A percentile compares a stretch with the other conserved stretches of the same genome.
These are phyloP conservation scores for Chrysodeixis includens DNA, from an alignment of 2,888 invertebrate species.

Conservation along the genomic window DNA sequence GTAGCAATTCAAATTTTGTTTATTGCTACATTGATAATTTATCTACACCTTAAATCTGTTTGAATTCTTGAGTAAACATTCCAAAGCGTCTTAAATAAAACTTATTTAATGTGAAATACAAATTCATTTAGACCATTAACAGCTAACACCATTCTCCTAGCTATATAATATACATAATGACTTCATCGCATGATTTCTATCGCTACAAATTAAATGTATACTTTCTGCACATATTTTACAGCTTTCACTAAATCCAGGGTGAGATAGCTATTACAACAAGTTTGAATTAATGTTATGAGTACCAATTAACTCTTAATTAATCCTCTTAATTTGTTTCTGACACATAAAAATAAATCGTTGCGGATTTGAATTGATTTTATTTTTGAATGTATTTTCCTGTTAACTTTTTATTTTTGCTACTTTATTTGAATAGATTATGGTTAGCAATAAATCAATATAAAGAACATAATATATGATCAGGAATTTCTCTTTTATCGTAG, in stretches of 20 bases:
- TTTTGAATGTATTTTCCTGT: conserved; percentile 25
- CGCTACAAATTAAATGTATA: conserved; percentile 25
- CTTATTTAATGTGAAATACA: background rate
- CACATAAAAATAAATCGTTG: conserved; percentile 18
- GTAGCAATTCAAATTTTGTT: background rate
- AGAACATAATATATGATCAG: conserved; percentile 3
- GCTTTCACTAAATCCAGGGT: conserved; percentile 54
- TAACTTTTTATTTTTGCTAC: conserved; percentile 20
- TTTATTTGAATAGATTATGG: conserved; percentile 3
- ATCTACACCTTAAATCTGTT: too few relatives aligned
- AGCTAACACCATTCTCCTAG: conserved; percentile 17
- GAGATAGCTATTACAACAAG: conserved; percentile 35
- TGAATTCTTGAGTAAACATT: too few relatives aligned
- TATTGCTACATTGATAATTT: too few relatives aligned
- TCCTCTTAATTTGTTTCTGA: conserved; percentile 40
- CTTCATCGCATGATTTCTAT: conserved; percentile 45
- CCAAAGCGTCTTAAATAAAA: background rate
- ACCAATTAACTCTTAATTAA: conserved; percentile 46
- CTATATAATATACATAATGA: conserved; percentile 34
- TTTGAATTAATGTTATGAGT: conserved; percentile 38
- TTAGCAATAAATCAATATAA: background rate
- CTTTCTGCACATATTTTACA: conserved; percentile 45
- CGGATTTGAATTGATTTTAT: conserved; percentile 20
- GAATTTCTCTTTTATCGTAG: background rate
- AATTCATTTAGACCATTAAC: conserved; percentile 10